Conservation (phyloP, 2,888 invertebrate species). For the Latrodectus hesperus region DNA sequence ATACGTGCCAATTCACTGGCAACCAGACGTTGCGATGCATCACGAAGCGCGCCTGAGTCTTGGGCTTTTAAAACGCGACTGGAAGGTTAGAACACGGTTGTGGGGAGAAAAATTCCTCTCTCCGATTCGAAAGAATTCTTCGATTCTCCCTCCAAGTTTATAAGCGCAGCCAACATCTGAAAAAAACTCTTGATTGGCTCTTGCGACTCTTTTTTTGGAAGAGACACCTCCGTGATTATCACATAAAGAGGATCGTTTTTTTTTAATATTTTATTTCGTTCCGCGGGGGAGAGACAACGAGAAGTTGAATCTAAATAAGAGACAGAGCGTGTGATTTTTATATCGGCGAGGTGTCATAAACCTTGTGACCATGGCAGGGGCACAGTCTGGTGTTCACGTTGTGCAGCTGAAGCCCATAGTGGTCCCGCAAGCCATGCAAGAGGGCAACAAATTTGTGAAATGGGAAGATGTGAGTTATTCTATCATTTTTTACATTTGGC, state of each 20-base stretch:
- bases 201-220: neutral
- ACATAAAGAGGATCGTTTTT: neutral
- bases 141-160: neutral
- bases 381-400: slow-evolving; percentile 78
- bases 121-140: neutral
- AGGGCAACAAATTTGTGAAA: slow-evolving; percentile 96
- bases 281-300: neutral
- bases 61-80: slow-evolving; percentile 3
- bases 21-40: neutral
- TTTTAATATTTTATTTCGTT: neutral
- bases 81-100: neutral
- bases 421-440: slow-evolving; percentile 86
- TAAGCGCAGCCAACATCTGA: neutral
- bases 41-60: neutral
- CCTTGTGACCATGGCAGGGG: slow-evolving; percentile 76
- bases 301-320: neutral
- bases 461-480: slow-evolving; percentile 93
- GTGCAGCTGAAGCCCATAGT: slow-evolving; percentile 78
- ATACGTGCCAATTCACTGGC: slow-evolving; percentile 1
- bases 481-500: neutral
- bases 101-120: neutral
- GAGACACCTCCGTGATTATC: too few species aligned
- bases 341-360: slow-evolving; percentile 3
- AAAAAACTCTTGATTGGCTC: slow-evolving; percentile 3
- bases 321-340: neutral